Conservation (phyloP, 53 echinoderm and acorn worm species). For the Actinopyga echinites region DNA sequence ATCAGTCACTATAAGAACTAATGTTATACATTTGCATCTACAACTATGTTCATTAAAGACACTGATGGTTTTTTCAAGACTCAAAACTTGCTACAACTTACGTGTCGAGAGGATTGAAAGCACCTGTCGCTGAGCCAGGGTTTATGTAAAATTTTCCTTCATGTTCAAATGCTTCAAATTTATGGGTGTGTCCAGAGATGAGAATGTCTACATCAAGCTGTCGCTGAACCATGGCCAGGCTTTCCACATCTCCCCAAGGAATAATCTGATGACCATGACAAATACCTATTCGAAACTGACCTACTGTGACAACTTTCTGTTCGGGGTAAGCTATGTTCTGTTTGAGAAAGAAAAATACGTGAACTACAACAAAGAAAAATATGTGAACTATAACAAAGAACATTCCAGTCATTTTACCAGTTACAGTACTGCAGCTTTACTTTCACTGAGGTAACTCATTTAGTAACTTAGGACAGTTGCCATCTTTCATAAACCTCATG, state of each 20-base stretch:
- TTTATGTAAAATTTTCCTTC: conserved; percentile 99
- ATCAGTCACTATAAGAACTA: no score
- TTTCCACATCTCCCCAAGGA: conserved; percentile 98
- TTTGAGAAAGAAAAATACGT: background rate
- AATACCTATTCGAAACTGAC: conserved; percentile 96
- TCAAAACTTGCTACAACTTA: conserved; percentile 27
- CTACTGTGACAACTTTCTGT: conserved; percentile 98
- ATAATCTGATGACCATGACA: conserved; percentile 98
- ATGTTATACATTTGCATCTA: no score
- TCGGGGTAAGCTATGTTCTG: conserved; percentile 96
- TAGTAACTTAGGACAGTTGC: no score
- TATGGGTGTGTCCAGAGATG: conserved; percentile 99
- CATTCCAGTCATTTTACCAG: no score
- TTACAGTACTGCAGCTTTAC: no score
- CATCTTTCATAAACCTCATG: no score
- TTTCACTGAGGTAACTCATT: no score
- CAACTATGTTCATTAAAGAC: no score
- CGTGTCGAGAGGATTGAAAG: conserved; percentile 92
- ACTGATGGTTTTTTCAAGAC: no score
- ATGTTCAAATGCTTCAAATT: conserved; percentile 99
- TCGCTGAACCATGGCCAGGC: conserved; percentile 91
- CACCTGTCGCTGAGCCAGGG: conserved; percentile 98
- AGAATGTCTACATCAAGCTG: conserved; percentile 99
- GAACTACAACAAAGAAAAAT: background rate
- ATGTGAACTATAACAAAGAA: no score